These are phyloP conservation scores for Leucopternis melanops DNA, from an alignment of 2,113 vertebrate species.

Conservation along the genomic window DNA sequence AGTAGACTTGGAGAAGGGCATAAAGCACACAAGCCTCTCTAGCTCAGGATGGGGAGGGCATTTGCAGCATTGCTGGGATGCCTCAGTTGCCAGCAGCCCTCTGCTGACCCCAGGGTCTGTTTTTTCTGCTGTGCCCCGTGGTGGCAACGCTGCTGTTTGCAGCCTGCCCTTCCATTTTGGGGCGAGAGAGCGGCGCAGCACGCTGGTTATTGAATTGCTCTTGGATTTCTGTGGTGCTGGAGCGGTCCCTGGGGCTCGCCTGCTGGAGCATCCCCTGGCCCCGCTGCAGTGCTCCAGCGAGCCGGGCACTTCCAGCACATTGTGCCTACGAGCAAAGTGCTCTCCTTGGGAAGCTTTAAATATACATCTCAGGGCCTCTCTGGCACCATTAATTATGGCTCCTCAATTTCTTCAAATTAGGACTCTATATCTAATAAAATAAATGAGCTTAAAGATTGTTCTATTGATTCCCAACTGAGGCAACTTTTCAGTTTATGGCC, in stretches of 20 bases:
- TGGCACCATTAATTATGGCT: background rate
- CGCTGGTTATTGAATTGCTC: background rate
- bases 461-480: slow-evolving; percentile 35
- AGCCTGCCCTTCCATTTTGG: background rate
- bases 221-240: background rate
- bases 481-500: background rate
- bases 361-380: background rate
- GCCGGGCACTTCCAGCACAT: background rate
- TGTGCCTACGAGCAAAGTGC: background rate
- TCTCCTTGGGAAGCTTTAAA: background rate
- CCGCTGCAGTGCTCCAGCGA: rapidly evolving
- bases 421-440: slow-evolving; percentile 38
- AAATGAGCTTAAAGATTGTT: slow-evolving; percentile 30
- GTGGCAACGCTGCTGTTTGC: background rate
- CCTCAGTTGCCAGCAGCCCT: background rate
- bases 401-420: slow-evolving; percentile 26
- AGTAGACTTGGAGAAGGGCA: background rate
- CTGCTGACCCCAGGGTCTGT: background rate
- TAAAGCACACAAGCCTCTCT: background rate
- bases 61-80: no score
- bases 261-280: background rate
- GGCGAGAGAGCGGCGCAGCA: rapidly evolving
- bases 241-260: rapidly evolving
- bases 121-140: background rate
- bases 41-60: rapidly evolving